phyloP scores from a whole-genome alignment of 1,140 invertebrate species.

The Nephotettix cincticeps region DNA sequence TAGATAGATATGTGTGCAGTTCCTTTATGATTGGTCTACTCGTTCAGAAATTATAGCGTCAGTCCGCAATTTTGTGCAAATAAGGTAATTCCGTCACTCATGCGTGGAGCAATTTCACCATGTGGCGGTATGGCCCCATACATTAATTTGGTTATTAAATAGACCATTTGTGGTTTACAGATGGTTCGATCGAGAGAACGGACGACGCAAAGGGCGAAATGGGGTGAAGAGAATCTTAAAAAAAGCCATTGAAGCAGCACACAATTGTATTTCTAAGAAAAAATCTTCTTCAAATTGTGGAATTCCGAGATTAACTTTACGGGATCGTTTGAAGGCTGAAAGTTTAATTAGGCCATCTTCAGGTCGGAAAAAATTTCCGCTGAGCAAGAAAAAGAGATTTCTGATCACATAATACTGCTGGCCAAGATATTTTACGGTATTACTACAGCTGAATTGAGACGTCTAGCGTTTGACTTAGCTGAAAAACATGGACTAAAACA shows the following conservation, averaged over 20 bases:
- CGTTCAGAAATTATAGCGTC: not conserved
- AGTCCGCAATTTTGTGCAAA: too few species aligned
- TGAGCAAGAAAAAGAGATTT: slow-evolving; percentile 32
- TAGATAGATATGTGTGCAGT: not conserved
- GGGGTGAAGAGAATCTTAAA: not conserved
- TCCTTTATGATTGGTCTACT: not conserved
- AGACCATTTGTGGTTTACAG: too few species aligned
- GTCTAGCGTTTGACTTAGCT: slow-evolving; percentile 41
- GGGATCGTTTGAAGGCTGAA: not conserved
- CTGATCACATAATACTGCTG: slow-evolving; percentile 17
- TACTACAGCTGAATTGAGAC: slow-evolving; percentile 34
- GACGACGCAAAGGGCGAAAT: too few species aligned
- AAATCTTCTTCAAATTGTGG: too few species aligned
- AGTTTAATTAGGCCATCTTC: not conserved
- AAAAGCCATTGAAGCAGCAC: not conserved
- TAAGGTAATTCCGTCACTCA: too few species aligned
- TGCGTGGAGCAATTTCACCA: too few species aligned
- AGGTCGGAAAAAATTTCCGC: not conserved
- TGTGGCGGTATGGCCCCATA: not conserved
- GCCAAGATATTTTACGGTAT: slow-evolving; percentile 37
- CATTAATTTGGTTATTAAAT: not conserved
- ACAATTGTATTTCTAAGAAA: not conserved
- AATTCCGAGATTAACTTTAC: not conserved
- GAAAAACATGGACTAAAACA: slow-evolving; percentile 33
- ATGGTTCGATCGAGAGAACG: too few species aligned